Evolutionary conservation across 2,888 invertebrate genomes (phyloP).

Genomic region (Drosophila atroscutellata): DNA sequence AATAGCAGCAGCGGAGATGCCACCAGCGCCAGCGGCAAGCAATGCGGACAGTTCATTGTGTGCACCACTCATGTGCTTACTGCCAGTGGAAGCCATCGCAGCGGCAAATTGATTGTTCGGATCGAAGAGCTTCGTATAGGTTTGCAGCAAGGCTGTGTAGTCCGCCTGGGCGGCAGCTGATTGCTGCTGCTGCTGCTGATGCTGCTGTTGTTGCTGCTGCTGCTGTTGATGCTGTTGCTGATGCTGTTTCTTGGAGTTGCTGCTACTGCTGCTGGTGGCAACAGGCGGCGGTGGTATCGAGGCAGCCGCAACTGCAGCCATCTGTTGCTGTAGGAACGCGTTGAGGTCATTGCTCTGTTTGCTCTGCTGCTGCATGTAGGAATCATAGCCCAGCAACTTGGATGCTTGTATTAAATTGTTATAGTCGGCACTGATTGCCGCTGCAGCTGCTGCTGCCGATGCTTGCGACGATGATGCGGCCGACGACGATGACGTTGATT

Average conservation of each 20-base stretch:
- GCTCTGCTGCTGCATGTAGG: constrained; percentile 83
- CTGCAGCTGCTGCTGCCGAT: constrained; percentile 77
- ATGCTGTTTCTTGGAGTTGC: constrained; percentile 71
- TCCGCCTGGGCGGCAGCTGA: constrained; percentile 77
- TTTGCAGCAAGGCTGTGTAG: constrained; percentile 83
- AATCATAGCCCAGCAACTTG: constrained; percentile 84
- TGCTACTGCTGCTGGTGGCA: constrained; percentile 59
- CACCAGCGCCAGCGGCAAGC: constrained; percentile 75
- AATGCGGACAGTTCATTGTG: constrained; percentile 82
- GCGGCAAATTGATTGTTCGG: constrained; percentile 81
- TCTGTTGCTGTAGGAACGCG: constrained; percentile 83
- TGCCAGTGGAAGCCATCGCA: constrained; percentile 62
- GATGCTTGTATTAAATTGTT: constrained; percentile 84
- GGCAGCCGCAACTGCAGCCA: constrained; percentile 82
- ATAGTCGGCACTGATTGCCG: constrained; percentile 82
- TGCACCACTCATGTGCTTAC: constrained; percentile 73
- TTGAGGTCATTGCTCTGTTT: constrained; percentile 82
- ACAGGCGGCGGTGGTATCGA: constrained; percentile 68
- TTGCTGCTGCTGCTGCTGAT: constrained; percentile 74
- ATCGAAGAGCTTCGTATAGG: constrained; percentile 84
- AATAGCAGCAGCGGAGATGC: constrained; percentile 27
- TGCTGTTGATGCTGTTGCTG: constrained; percentile 72
- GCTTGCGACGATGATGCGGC: constrained; percentile 42
- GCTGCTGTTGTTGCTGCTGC: constrained; percentile 64
- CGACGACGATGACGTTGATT: constrained; percentile 36